Conservation (phyloP, 2,888 invertebrate species). For the Linyphia triangularis region DNA sequence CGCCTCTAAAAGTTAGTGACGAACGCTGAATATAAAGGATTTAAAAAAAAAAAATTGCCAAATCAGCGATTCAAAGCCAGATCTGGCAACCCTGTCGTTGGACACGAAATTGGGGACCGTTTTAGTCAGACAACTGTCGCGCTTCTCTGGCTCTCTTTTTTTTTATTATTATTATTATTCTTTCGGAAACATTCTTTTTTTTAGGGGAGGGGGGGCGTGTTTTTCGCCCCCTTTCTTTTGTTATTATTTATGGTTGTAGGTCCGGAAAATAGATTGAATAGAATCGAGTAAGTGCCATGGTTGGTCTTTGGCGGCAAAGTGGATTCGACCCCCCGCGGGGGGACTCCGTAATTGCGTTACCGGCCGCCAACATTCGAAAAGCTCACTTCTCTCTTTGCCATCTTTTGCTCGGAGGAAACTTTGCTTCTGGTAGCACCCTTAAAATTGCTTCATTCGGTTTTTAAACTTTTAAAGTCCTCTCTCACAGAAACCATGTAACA, state of each 20-base stretch:
- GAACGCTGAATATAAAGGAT: too few species aligned
- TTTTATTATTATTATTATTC: conserved; percentile 5
- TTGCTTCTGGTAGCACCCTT: neutral
- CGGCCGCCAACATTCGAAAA: conserved; percentile 29
- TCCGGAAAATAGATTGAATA: conserved; percentile 70
- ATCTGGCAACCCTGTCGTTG: neutral
- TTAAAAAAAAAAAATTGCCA: too few species aligned
- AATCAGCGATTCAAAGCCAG: neutral
- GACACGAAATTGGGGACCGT: conserved; percentile 49
- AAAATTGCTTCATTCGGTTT: neutral
- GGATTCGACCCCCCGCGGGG: conserved; percentile 62
- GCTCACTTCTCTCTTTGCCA: conserved; percentile 18
- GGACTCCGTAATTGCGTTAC: conserved; percentile 63
- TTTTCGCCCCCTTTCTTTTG: conserved; percentile 48
- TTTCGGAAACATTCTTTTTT: neutral
- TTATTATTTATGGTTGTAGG: conserved; percentile 63
- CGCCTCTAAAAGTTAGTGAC: too few species aligned
- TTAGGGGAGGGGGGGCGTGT: conserved; percentile 9
- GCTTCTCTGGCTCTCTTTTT: conserved; percentile 12
- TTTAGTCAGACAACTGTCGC: conserved; percentile 64
- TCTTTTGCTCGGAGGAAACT: conserved; percentile 31
- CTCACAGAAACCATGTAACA: too few species aligned
- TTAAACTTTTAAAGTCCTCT: too few species aligned
- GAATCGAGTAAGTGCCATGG: conserved; percentile 70
- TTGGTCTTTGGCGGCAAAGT: conserved; percentile 37